Conservation (phyloP, 2,797 vertebrate genomes). For the Anniella stebbinsi region DNA sequence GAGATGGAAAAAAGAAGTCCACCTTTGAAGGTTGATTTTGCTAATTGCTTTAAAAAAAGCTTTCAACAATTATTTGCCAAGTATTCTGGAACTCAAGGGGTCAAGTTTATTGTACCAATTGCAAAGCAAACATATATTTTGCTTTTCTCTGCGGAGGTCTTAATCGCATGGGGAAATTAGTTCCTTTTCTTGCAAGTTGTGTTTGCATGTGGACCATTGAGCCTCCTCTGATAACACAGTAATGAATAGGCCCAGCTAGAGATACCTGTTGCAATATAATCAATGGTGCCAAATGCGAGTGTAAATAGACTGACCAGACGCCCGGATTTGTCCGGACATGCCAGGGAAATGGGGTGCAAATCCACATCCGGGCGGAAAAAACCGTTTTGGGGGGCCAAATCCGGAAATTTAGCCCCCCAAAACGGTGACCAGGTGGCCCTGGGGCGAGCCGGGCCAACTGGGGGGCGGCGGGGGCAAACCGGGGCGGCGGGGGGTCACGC, state of each 20-base stretch:
- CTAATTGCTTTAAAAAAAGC: constrained; percentile 49
- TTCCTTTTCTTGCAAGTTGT: constrained; percentile 37
- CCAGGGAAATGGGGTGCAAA: too few species aligned
- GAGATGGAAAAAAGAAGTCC: constrained; percentile 9
- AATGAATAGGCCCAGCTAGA: constrained; percentile 1
- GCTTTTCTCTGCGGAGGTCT: constrained; percentile 42
- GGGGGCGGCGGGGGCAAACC: too few species aligned
- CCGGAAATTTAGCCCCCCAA: too few species aligned
- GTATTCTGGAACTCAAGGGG: not conserved
- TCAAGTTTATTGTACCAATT: constrained; percentile 35
- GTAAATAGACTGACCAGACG: too few species aligned
- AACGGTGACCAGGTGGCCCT: too few species aligned
- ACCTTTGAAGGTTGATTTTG: constrained; percentile 45
- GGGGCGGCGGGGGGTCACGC: too few species aligned
- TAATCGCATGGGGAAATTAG: constrained; percentile 49
- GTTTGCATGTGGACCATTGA: constrained; percentile 47
- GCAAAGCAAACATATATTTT: constrained; percentile 53
- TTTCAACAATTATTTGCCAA: not conserved
- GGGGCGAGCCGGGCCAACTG: too few species aligned
- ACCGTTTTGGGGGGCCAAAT: too few species aligned
- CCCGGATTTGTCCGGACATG: too few species aligned
- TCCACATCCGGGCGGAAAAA: too few species aligned
- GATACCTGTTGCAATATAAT: not conserved
- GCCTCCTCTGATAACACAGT: not conserved
- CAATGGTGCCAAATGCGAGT: not conserved